Conservation (phyloP, 1,140 invertebrate genomes). For the Neomicropteryx cornuta region DNA sequence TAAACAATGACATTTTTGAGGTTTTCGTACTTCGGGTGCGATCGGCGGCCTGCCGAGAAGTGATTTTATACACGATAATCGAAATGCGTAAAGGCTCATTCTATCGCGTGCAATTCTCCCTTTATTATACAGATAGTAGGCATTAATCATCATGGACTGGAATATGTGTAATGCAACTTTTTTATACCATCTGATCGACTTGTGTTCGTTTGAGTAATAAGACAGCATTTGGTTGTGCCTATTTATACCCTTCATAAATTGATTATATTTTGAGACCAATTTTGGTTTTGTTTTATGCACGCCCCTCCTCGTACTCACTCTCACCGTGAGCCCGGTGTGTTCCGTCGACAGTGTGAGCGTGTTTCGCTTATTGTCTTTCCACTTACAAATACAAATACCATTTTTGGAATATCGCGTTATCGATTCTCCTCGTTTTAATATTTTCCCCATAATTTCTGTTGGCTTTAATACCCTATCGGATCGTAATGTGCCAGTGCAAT, state of each 20-base stretch:
- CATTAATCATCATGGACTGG: no score
- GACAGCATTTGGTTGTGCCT: slow-evolving; percentile 8
- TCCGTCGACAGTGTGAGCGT: slow-evolving; percentile 16
- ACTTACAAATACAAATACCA: slow-evolving; percentile 20
- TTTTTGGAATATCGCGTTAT: slow-evolving; percentile 14
- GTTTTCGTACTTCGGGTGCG: no score
- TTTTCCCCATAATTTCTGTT: slow-evolving; percentile 13
- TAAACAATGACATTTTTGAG: no score
- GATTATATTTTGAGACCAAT: slow-evolving; percentile 8
- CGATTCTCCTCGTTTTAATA: slow-evolving; percentile 21
- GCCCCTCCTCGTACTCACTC: slow-evolving; percentile 7
- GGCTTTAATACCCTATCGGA: slow-evolving; percentile 17
- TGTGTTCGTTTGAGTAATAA: no score
- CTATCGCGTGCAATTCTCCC: no score
- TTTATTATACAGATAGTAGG: no score
- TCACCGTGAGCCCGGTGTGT: slow-evolving; percentile 10
- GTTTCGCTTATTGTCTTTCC: slow-evolving; percentile 18
- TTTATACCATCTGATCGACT: no score
- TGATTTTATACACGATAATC: no score
- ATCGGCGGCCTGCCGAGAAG: no score
- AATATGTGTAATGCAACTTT: no score
- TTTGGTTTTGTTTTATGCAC: slow-evolving; percentile 6
- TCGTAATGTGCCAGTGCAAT: slow-evolving; percentile 18
- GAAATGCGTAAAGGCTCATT: no score
- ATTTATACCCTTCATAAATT: slow-evolving; percentile 12